A percentile compares a stretch with the other conserved stretches of the same genome.
phyloP scores from a whole-genome alignment of 2,113 vertebrate species.

The Takifugu bimaculatus region DNA sequence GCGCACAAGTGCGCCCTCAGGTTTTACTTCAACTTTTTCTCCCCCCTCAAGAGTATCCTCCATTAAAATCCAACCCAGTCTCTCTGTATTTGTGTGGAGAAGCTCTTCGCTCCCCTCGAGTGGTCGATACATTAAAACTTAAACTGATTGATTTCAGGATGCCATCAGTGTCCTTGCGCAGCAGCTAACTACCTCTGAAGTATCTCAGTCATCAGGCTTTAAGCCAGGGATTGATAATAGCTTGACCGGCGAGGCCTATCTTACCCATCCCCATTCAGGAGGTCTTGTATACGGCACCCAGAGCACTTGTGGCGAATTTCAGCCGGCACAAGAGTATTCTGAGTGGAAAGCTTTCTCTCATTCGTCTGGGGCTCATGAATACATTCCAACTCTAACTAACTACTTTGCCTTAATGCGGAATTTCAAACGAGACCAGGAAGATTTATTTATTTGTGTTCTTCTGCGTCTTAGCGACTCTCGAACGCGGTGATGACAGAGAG shows the following conservation, averaged over 20 bases:
- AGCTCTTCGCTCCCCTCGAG: constrained; percentile 68
- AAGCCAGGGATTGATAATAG: constrained; percentile 77
- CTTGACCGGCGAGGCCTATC: constrained; percentile 76
- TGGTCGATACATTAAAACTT: constrained; percentile 80
- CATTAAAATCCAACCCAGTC: constrained; percentile 66
- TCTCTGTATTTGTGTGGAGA: constrained; percentile 68
- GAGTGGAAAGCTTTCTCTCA: constrained; percentile 76
- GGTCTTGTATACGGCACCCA: constrained; percentile 74
- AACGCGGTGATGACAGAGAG: constrained; percentile 60
- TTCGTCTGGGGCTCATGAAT: constrained; percentile 72
- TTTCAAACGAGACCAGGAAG: constrained; percentile 70
- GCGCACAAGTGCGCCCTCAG: constrained; percentile 67
- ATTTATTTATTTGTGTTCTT: constrained; percentile 80
- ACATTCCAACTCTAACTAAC: constrained; percentile 74
- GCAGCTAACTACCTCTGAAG: constrained; percentile 75
- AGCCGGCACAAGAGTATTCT: constrained; percentile 75
- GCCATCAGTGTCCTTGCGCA: constrained; percentile 70
- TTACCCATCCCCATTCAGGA: constrained; percentile 77
- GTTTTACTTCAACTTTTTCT: constrained; percentile 78
- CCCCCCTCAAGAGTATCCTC: constrained; percentile 60
- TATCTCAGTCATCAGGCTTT: constrained; percentile 76
- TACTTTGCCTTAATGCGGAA: constrained; percentile 76
- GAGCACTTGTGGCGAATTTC: constrained; percentile 74
- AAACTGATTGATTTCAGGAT: constrained; percentile 80
- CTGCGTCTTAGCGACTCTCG: constrained; percentile 67